These are phyloP conservation scores for Ataeniobius toweri DNA, from an alignment of 2,797 vertebrate species.

Conservation along the genomic window DNA sequence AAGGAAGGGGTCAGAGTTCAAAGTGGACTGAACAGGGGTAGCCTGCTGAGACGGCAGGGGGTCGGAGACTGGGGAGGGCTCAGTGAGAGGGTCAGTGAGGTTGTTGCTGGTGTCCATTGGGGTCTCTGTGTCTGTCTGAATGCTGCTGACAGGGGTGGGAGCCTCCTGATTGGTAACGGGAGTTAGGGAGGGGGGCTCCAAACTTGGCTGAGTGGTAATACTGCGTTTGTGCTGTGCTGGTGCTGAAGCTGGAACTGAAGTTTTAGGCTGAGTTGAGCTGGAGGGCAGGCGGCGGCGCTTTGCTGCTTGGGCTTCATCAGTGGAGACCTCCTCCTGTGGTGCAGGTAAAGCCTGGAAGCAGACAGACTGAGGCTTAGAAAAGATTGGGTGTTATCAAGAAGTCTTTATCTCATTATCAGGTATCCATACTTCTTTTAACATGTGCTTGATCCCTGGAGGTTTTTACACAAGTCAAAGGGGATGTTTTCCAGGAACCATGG, in stretches of 20 bases:
- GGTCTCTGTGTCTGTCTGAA: slow-evolving; percentile 39
- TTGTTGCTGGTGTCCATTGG: slow-evolving; percentile 55
- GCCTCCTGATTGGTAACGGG: neutral
- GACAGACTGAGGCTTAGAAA: slow-evolving; percentile 1
- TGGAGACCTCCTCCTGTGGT: slow-evolving; percentile 45
- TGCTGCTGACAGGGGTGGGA: neutral
- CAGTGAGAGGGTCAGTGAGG: slow-evolving; percentile 30
- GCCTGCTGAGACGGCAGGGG: slow-evolving; percentile 45
- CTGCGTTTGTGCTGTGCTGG: slow-evolving; percentile 34
- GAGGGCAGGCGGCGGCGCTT: slow-evolving; percentile 82
- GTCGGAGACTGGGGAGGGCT: slow-evolving; percentile 38
- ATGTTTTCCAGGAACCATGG: neutral
- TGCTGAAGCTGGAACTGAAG: slow-evolving; percentile 7
- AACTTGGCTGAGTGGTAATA: slow-evolving; percentile 40
- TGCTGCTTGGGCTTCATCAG: slow-evolving; percentile 82
- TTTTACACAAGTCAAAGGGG: neutral
- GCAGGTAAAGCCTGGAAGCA: slow-evolving; percentile 61
- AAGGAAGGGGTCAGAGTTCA: slow-evolving; percentile 73
- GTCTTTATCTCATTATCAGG: neutral
- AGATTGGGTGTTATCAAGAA: neutral
- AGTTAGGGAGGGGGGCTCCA: slow-evolving; percentile 25
- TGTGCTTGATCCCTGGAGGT: neutral
- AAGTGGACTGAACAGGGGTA: slow-evolving; percentile 45
- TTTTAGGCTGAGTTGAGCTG: slow-evolving; percentile 1
- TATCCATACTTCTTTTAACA: neutral